phyloP scores from a whole-genome alignment of 1,140 invertebrate species.

The Amphibalanus amphitrite region DNA sequence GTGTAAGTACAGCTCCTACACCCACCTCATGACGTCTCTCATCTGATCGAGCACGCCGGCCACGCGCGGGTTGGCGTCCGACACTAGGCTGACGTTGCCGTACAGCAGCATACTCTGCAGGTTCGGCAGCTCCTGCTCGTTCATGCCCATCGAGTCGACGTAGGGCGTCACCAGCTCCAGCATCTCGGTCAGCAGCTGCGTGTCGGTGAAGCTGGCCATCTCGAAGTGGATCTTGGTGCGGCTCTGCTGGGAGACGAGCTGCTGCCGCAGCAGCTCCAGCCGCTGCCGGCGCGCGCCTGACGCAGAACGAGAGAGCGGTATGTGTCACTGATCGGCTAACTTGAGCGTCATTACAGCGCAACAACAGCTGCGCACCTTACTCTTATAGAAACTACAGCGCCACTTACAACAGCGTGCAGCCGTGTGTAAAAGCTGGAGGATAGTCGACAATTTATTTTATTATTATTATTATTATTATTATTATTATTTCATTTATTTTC shows the following conservation, averaged over 20 bases:
- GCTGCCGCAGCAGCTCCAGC: slow-evolving; percentile 43
- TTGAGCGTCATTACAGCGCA: too few species aligned
- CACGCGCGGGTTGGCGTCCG: slow-evolving; percentile 60
- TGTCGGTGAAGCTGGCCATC: slow-evolving; percentile 68
- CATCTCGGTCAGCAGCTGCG: slow-evolving; percentile 45
- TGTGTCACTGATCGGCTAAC: too few species aligned
- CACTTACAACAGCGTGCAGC: too few species aligned
- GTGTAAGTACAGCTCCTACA: too few species aligned
- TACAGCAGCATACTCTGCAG: slow-evolving; percentile 46
- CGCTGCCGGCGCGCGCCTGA: slow-evolving; percentile 42
- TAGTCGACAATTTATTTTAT: too few species aligned
- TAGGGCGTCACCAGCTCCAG: slow-evolving; percentile 48
- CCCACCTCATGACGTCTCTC: slow-evolving; percentile 46
- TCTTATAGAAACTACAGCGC: too few species aligned
- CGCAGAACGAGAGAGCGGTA: slow-evolving; percentile 11
- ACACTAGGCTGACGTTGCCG: slow-evolving; percentile 52
- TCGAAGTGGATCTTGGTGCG: slow-evolving; percentile 63
- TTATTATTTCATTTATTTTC: too few species aligned
- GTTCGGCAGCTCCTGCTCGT: slow-evolving; percentile 65
- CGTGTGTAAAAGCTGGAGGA: too few species aligned
- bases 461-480: too few species aligned
- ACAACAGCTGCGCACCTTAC: too few species aligned
- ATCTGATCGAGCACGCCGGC: slow-evolving; percentile 67
- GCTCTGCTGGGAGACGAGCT: slow-evolving; percentile 40
- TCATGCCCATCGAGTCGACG: slow-evolving; percentile 75